Conservation (phyloP, 2,797 vertebrate species). For the Myiotriccus ornatus region DNA sequence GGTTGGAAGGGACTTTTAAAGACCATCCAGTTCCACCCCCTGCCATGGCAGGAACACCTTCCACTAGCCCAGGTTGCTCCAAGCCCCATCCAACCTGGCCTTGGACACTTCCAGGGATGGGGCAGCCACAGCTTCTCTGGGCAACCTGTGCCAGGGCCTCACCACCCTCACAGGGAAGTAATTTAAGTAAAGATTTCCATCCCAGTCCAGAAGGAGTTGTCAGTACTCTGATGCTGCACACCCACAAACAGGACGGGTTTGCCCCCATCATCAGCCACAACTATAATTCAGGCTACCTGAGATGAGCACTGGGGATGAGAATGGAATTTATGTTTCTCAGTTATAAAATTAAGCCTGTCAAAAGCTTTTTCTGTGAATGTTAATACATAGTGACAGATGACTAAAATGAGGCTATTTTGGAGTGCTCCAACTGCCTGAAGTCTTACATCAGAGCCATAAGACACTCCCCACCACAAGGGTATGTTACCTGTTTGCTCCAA, state of each 20-base stretch:
- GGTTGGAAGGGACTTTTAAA: not conserved
- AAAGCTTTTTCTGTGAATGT: not conserved
- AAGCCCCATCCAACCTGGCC: accelerated
- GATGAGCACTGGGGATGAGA: not conserved
- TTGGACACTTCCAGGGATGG: not conserved
- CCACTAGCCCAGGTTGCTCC: accelerated
- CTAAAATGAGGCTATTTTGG: not conserved
- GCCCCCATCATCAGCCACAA: not conserved
- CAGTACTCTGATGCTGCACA: not conserved
- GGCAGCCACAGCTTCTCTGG: not conserved
- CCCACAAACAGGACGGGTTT: not conserved
- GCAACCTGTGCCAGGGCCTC: not conserved
- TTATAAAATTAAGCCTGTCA: not conserved
- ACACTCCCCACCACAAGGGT: not conserved
- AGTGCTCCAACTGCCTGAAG: not conserved
- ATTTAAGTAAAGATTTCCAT: not conserved
- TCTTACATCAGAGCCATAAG: not conserved
- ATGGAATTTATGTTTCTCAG: not conserved
- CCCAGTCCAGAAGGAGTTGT: not conserved
- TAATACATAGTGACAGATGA: not conserved
- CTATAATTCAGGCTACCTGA: not conserved
- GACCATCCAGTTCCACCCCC: accelerated
- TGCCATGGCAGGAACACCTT: not conserved
- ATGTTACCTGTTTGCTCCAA: not conserved
- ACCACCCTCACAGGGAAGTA: accelerated